Evolutionary conservation across 53 echinoderm and acorn worm genomes (phyloP).

Genomic region (Henricia sp.): DNA sequence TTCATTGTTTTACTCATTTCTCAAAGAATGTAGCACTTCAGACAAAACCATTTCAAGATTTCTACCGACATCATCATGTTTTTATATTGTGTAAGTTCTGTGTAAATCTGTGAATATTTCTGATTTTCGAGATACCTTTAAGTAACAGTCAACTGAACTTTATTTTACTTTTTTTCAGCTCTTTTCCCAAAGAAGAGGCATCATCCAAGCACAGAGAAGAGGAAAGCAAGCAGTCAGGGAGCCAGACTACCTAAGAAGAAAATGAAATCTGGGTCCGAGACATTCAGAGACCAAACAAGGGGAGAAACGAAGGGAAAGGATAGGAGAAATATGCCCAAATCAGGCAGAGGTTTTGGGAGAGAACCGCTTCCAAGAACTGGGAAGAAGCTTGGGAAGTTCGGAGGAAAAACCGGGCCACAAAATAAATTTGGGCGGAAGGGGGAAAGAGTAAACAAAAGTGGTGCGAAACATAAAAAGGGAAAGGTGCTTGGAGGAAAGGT

Average conservation of each 20-base stretch:
- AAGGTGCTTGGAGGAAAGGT: slow-evolving; percentile 46
- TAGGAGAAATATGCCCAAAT: not conserved
- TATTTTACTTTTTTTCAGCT: not conserved
- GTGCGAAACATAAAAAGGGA: not conserved
- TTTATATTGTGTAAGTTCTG: too few relatives aligned
- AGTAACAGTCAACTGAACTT: too few relatives aligned
- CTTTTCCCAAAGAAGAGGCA: slow-evolving; percentile 39
- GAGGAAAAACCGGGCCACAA: not conserved
- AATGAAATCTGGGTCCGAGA: slow-evolving; percentile 12
- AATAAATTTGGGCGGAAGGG: slow-evolving; percentile 8
- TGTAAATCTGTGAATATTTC: too few relatives aligned
- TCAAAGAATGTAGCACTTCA: too few relatives aligned
- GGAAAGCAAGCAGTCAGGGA: slow-evolving; percentile 16
- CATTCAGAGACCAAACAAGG: slow-evolving; percentile 1
- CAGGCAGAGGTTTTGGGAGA: slow-evolving; percentile 29
- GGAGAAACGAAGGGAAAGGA: slow-evolving; percentile 12
- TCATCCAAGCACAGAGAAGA: slow-evolving; percentile 17
- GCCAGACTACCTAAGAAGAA: slow-evolving; percentile 10
- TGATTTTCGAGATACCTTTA: too few relatives aligned
- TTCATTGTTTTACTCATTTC: too few relatives aligned
- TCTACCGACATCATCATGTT: too few relatives aligned
- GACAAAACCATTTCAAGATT: too few relatives aligned
- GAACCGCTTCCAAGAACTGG: slow-evolving; percentile 2
- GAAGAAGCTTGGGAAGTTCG: not conserved
- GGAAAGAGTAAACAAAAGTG: slow-evolving; percentile 2